Evolutionary conservation across 64 coral and sea anemone species (phyloP), one percentile per base, ranked within the genome.

Genomic region (Pachyseris speciosa): DNA sequence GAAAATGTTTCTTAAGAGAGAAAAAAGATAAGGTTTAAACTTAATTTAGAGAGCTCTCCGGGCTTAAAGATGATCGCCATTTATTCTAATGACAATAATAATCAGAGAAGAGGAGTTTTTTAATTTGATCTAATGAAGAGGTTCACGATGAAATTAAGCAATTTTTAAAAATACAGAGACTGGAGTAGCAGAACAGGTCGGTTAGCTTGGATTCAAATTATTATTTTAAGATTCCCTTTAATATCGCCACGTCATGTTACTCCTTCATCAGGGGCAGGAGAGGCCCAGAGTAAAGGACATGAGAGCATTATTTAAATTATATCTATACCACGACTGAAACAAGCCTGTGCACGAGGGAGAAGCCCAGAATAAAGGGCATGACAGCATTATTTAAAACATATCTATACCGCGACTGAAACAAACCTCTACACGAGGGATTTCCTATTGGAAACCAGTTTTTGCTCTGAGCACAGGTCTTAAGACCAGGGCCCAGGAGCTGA

Each of bases 401-500:
- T 61, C 25, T 25, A 61, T 26, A 61, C 58, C 22, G 9, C 30
- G 10, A 32, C 10, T 33, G 27, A 67, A 26, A 67, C 63, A 3
- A 17, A 90, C 88, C 88, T 81, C 38, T 80, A 47, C 88, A 90
- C 4, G 11, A 90, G 13, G 88, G 88, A 33, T 90, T 90, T 69
- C 33, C 64, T 15, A 47, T 9, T 32, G 88, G 88, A 25, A 63
- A 69, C 88, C 88, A 90, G 17, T 51, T 28, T 17, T 66, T 78
- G 26, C 5, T 69, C 29, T 65, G 74, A 50, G 60, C 37, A 24
- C 88, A 90, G 8, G 59, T 80, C 61, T 90, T 90, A 3, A 66
- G 27, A 13, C 37, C 42, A 81, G 88, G 61, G 7, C 88, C 88
- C 9, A 26, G 15, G 43, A 80, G 88, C 9, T 68, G 61, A 67